Evolutionary conservation across 2,888 invertebrate genomes (phyloP).

Genomic region (Plebejus argus): DNA sequence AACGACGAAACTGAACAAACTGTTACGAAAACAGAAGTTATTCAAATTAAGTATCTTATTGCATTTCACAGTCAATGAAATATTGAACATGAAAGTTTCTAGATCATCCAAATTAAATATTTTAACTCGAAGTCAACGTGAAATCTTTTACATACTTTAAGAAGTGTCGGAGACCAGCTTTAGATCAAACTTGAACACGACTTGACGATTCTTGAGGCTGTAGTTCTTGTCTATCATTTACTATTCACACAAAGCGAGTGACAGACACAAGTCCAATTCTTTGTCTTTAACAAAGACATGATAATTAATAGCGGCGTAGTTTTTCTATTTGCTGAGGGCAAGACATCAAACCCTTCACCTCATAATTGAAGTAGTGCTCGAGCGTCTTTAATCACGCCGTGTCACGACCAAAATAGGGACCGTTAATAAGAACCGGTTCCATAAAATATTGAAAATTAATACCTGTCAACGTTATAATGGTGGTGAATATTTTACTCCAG

Average conservation of each 20-base stretch:
- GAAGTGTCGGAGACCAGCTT: not conserved
- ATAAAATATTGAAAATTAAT: slow-evolving; percentile 54
- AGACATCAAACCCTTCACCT: slow-evolving; percentile 20
- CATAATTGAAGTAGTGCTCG: slow-evolving; percentile 20
- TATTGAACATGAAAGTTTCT: no score
- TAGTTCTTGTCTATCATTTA: not conserved
- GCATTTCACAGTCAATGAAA: no score
- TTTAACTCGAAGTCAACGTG: no score
- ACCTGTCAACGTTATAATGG: slow-evolving; percentile 48
- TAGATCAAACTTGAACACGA: not conserved
- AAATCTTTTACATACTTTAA: no score
- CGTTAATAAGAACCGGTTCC: slow-evolving; percentile 35
- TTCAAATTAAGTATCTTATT: no score
- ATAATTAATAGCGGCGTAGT: slow-evolving; percentile 13
- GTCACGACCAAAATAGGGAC: slow-evolving; percentile 32
- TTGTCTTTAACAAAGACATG: slow-evolving; percentile 8
- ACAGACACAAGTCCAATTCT: not conserved
- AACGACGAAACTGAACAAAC: no score
- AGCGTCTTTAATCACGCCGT: slow-evolving; percentile 29
- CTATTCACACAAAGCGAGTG: not conserved
- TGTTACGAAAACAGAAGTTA: no score
- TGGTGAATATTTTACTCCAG: slow-evolving; percentile 31
- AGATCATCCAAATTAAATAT: no score
- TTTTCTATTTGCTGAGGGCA: slow-evolving; percentile 7
- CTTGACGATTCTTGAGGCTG: not conserved